Conservation (phyloP, 2,797 vertebrate genomes). For the Tadarida brasiliensis region DNA sequence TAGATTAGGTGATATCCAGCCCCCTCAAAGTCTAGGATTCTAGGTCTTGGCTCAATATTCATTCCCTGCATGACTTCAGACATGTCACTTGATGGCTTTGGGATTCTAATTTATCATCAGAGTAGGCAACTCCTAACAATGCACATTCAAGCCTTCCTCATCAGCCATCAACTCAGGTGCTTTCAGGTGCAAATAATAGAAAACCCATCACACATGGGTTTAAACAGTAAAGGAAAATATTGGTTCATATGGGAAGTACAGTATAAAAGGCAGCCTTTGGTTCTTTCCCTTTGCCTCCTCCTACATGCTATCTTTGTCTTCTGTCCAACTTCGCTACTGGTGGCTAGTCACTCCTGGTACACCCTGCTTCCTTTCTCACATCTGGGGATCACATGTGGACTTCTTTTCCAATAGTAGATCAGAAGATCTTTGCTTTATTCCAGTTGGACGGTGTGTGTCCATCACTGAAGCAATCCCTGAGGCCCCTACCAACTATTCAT, state of each 20-base stretch:
- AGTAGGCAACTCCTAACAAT: not conserved
- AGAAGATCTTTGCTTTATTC: not conserved
- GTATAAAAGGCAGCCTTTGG: not conserved
- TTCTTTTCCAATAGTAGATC: not conserved
- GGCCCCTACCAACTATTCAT: not conserved
- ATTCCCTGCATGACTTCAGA: not conserved
- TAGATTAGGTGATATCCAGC: not conserved
- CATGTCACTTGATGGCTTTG: not conserved
- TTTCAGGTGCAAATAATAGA: not conserved
- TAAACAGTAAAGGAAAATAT: not conserved
- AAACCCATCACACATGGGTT: not conserved
- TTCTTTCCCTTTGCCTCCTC: not conserved
- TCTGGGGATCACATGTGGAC: not conserved
- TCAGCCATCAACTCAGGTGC: not conserved
- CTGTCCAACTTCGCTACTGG: not conserved
- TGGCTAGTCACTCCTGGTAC: not conserved
- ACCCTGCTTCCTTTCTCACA: not conserved
- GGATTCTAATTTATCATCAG: constrained; percentile 27
- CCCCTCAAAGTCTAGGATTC: not conserved
- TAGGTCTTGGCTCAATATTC: not conserved
- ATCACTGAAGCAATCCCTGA: not conserved
- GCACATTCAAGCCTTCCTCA: not conserved
- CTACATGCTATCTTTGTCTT: not conserved
- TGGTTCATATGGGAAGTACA: not conserved
- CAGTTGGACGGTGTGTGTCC: not conserved